A percentile compares a stretch with the other conserved stretches of the same genome.
These are phyloP conservation scores for Ashinkailepas kermadecensis DNA, from an alignment of 2,888 invertebrate genomes.

Conservation along the genomic window DNA sequence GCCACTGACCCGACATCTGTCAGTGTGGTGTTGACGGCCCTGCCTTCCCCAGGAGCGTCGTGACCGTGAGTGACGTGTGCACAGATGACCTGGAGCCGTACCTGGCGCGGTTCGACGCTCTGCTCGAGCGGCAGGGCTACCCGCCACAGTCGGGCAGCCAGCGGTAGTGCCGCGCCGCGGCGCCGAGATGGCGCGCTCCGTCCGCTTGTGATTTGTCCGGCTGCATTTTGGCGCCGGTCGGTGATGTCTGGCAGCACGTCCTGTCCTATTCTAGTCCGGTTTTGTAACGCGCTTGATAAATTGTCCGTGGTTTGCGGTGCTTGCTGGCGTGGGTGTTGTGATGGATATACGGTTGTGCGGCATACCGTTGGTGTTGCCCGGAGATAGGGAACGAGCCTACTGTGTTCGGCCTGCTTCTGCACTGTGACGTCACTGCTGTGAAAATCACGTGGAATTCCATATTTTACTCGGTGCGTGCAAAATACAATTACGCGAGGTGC, in stretches of 20 bases:
- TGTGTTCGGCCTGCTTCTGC: not conserved
- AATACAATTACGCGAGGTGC: not conserved
- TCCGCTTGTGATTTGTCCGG: not conserved
- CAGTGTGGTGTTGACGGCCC: not conserved
- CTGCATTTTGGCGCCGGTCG: not conserved
- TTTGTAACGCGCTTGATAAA: not conserved
- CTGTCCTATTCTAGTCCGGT: conserved; percentile 7
- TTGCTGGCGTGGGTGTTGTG: not conserved
- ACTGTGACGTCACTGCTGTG: not conserved
- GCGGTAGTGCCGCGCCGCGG: too few relatives aligned
- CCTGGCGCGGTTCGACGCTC: conserved; percentile 9
- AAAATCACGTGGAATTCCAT: not conserved
- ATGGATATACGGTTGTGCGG: not conserved
- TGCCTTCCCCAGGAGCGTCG: not conserved
- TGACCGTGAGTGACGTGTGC: not conserved
- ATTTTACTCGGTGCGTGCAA: not conserved
- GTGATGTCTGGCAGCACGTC: not conserved
- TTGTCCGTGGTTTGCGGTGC: not conserved
- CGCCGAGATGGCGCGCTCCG: too few relatives aligned
- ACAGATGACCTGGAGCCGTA: conserved; percentile 14
- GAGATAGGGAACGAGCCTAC: not conserved
- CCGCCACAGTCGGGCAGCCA: not conserved
- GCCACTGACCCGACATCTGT: too few relatives aligned
- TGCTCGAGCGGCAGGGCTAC: not conserved
- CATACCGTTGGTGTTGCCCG: not conserved